These are phyloP conservation scores for Agelastica alni DNA, from an alignment of 2,888 invertebrate genomes.

Conservation along the genomic window DNA sequence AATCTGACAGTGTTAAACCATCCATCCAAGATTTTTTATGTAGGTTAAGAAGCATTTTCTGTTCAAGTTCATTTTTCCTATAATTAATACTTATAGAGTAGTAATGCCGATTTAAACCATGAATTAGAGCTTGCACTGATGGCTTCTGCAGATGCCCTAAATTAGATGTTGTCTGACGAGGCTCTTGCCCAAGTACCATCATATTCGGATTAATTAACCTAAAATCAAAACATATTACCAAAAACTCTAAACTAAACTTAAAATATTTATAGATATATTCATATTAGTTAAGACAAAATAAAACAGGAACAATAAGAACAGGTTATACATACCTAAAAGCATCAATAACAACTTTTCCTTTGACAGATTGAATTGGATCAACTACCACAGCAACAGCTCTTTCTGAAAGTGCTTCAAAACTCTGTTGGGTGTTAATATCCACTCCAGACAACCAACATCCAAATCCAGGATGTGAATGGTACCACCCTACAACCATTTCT, in stretches of 20 bases:
- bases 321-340: conserved; percentile 69
- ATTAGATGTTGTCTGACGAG: conserved; percentile 98
- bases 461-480: conserved; percentile 99
- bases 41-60: conserved; percentile 97
- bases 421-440: conserved; percentile 99
- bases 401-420: conserved; percentile 97
- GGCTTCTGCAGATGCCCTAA: conserved; percentile 98
- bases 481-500: conserved; percentile 97
- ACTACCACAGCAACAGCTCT: conserved; percentile 99
- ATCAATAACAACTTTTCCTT: conserved; percentile 99
- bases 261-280: too few species aligned
- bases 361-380: conserved; percentile 99
- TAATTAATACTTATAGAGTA: conserved; percentile 99
- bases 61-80: conserved; percentile 97
- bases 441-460: conserved; percentile 99
- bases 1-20: conserved; percentile 87
- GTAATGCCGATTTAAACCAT: conserved; percentile 97
- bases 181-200: conserved; percentile 98
- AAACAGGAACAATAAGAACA: not conserved
- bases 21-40: conserved; percentile 99
- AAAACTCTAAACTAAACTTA: too few species aligned
- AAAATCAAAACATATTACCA: too few species aligned
- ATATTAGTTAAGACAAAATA: too few species aligned
- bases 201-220: conserved; percentile 98
- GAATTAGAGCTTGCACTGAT: conserved; percentile 98